These are phyloP conservation scores for Sinohyriopsis cumingii DNA, from an alignment of 2,888 invertebrate species.

Conservation along the genomic window DNA sequence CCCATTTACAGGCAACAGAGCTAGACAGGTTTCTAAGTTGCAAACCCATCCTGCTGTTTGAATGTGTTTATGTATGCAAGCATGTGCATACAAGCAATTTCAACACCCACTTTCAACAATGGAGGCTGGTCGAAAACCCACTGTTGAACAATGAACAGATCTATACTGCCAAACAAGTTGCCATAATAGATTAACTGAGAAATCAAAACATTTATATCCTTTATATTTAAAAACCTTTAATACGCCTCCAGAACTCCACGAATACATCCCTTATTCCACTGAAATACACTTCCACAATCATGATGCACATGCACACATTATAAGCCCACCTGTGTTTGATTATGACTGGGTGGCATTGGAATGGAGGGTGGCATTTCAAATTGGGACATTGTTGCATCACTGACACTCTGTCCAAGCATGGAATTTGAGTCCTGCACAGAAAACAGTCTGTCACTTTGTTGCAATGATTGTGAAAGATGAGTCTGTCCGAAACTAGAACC, in stretches of 20 bases:
- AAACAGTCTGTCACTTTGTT: constrained; percentile 49
- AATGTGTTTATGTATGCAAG: no score
- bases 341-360: constrained; percentile 56
- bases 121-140: no score
- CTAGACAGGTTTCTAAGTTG: no score
- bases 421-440: constrained; percentile 30
- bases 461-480: constrained; percentile 33
- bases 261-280: neutral
- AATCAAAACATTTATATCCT: neutral
- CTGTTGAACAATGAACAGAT: no score
- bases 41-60: no score
- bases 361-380: constrained; percentile 60
- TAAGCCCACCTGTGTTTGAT: constrained; percentile 12
- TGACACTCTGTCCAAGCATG: constrained; percentile 42
- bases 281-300: neutral
- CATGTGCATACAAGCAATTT: no score
- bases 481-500: constrained; percentile 43
- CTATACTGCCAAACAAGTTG: no score
- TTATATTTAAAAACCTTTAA: neutral
- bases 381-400: constrained; percentile 41
- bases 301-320: neutral
- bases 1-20: no score
- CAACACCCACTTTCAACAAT: no score
- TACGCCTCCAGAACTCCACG: neutral
- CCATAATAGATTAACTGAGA: no score